A percentile compares a stretch with the other conserved stretches of the same genome.
phyloP scores from a whole-genome alignment of 2,888 invertebrate genomes.

The Luffia ferchaultella region DNA sequence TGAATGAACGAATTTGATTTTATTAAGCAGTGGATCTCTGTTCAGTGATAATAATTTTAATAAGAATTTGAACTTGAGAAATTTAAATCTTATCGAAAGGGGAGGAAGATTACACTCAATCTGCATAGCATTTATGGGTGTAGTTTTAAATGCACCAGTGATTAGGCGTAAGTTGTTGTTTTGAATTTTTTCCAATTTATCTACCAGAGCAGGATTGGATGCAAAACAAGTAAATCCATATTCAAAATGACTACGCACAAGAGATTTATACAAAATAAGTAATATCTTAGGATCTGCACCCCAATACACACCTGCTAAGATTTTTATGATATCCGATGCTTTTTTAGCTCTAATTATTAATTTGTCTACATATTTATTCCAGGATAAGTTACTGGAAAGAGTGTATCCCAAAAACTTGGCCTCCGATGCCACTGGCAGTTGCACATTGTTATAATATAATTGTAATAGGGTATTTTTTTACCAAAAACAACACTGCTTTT shows the following conservation, averaged over 20 bases:
- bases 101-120: conserved; percentile 12
- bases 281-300: conserved; percentile 4
- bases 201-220: conserved; percentile 1
- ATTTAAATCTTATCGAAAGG: conserved; percentile 7
- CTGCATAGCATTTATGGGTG: conserved; percentile 11
- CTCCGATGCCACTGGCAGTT: neutral
- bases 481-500: conserved; percentile 3
- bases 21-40: neutral
- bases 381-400: conserved; percentile 3
- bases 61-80: conserved; percentile 7
- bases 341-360: conserved; percentile 1
- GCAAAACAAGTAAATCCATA: conserved; percentile 11
- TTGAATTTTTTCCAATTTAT: conserved; percentile 3
- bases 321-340: conserved; percentile 3
- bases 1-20: neutral
- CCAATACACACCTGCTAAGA: conserved; percentile 6
- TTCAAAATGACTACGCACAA: conserved; percentile 13
- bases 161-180: conserved; percentile 7
- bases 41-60: neutral
- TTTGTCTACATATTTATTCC: conserved; percentile 5
- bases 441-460: conserved; percentile 1
- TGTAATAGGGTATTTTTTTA: neutral
- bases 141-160: conserved; percentile 10
- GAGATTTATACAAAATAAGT: conserved; percentile 10
- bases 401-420: conserved; percentile 1